Base-by-base conservation (phyloP, 1,140 invertebrate genomes). In the Bombus confusus region DNA sequence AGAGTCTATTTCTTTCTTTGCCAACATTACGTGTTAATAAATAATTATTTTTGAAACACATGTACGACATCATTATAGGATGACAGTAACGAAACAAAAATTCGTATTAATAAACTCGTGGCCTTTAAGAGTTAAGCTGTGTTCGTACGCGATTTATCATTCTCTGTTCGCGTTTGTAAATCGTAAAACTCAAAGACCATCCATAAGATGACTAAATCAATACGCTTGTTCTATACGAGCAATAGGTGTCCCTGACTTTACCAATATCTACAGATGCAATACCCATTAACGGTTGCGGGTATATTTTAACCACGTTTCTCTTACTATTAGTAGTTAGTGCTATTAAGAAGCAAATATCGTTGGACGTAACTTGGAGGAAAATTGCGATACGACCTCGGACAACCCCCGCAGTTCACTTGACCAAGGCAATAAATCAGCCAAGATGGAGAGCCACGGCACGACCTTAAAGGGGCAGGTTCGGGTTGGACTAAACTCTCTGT, bases 351-450 rank as follows among this genome's bases (percentile, higher is more conserved):
- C 52, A 22, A n/a, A 28, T 37, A 47, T 39, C 22, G 15, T 37
- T 59, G 34, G 1, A 25, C 3, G 34, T 2, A 15, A 39, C 37
- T 52, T 52, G 47, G 69, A 76, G 37, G 84, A 76, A 88, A 88
- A 89, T 66, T 68, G 37, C 69, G 64, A 64, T 41, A 69, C 86
- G 92, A 91, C 90, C 91, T 92, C 90, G 84, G 91, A 31, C 90
- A 92, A 92, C 86, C 88, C 88, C 82, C 34, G 71, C 81, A 75
- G 66, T 79, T 86, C 84, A 86, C 76, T 79, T 85, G 83, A 88
- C 43, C 86, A 77, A 81, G 75, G 86, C 75, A 74, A 87, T 80
- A 83, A 91, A 86, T 88, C 86, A 91, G 72, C 80, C 66, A 88
- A 86, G 43, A 81, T 83, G 75, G 68, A 78, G 64, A 85, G 77